phyloP scores from a whole-genome alignment of 2,888 invertebrate species.

The Trissoscelio sp. region DNA sequence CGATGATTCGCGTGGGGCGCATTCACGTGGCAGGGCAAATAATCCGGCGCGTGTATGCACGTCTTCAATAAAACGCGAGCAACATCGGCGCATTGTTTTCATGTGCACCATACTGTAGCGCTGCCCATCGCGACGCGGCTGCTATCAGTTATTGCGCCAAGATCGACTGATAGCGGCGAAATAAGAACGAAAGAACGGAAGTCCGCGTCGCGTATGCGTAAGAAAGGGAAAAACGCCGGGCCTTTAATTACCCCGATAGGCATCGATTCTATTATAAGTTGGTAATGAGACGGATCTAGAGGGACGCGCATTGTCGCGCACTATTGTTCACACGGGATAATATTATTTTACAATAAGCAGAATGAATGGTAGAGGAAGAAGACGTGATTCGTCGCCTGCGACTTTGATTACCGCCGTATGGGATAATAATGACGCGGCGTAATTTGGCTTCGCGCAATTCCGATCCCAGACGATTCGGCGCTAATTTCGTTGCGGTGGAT shows the following conservation, averaged over 20 bases:
- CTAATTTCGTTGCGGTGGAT: constrained; percentile 32
- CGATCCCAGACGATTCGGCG: constrained; percentile 43
- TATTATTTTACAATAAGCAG: constrained; percentile 78
- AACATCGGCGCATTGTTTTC: constrained; percentile 80
- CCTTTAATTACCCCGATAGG: constrained; percentile 61
- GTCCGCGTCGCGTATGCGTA: constrained; percentile 32
- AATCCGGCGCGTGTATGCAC: constrained; percentile 45
- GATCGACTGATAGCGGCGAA: constrained; percentile 48
- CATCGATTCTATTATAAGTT: constrained; percentile 79
- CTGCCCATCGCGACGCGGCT: constrained; percentile 72
- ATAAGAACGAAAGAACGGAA: constrained; percentile 22
- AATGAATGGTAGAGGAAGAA: constrained; percentile 68
- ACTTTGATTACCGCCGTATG: constrained; percentile 60
- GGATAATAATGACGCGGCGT: constrained; percentile 56
- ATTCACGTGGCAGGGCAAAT: constrained; percentile 34
- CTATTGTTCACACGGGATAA: constrained; percentile 79
- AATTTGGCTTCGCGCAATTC: constrained; percentile 55
- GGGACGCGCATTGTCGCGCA: constrained; percentile 64
- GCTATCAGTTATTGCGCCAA: constrained; percentile 67
- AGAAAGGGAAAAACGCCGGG: constrained; percentile 40
- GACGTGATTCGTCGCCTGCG: constrained; percentile 50
- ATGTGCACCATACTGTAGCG: constrained; percentile 71
- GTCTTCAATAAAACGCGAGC: constrained; percentile 76
- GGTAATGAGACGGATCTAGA: constrained; percentile 81
- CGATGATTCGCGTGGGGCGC: constrained; percentile 42